phyloP scores from a whole-genome alignment of 2,797 vertebrate genomes.

The Acrocephalus scirpaceus region DNA sequence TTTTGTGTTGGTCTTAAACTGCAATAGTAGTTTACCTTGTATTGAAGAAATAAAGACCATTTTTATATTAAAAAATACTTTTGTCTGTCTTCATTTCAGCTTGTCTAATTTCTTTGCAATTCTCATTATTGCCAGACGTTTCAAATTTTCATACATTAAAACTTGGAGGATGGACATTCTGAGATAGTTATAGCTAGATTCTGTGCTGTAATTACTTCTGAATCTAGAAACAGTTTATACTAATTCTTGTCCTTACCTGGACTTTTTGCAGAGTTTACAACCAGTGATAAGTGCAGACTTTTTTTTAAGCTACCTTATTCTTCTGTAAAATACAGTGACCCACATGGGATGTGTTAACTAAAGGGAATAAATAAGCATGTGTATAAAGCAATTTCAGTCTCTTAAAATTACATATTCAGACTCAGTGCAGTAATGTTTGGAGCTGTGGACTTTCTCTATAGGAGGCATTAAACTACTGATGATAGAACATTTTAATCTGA shows the following conservation, averaged over 20 bases:
- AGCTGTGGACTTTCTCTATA: neutral
- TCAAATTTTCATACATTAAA: neutral
- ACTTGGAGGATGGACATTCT: neutral
- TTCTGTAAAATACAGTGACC: neutral
- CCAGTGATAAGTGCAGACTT: neutral
- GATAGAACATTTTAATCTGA: neutral
- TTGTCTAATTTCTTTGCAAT: neutral
- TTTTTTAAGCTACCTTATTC: neutral
- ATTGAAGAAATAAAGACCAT: conserved; percentile 80
- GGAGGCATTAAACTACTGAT: neutral
- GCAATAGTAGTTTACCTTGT: conserved; percentile 80
- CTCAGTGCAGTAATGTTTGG: neutral
- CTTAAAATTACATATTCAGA: neutral
- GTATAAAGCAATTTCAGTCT: neutral
- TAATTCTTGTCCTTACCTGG: neutral
- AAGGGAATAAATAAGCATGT: neutral
- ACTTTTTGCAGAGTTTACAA: neutral
- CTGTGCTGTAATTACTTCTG: neutral
- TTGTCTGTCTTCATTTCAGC: conserved; percentile 71
- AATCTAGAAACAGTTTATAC: neutral
- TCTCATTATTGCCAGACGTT: neutral
- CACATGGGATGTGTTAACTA: neutral
- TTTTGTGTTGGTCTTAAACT: conserved; percentile 80
- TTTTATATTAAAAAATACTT: conserved; percentile 72
- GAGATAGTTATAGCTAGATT: neutral